A percentile compares a stretch with the other conserved stretches of the same genome.
These are phyloP conservation scores for Trissolcus brochymenae DNA, from an alignment of 2,888 invertebrate genomes.

Conservation along the genomic window DNA sequence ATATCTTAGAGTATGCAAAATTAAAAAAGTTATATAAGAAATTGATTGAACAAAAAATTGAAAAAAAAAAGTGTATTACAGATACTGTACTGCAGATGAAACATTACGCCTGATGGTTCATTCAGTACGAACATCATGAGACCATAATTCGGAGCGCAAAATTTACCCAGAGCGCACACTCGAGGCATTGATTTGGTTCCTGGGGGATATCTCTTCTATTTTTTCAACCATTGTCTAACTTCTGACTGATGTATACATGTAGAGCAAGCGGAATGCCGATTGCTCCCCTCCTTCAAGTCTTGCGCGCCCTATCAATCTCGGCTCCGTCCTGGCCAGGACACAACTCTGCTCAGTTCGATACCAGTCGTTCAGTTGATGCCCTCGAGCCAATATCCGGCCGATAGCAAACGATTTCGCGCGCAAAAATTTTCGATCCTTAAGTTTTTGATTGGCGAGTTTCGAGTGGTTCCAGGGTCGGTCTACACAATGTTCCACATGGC, in stretches of 20 bases:
- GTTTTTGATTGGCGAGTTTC: not conserved
- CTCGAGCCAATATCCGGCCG: constrained; percentile 62
- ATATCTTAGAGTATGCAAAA: not conserved
- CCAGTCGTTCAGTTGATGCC: constrained; percentile 67
- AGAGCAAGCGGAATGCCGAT: constrained; percentile 46
- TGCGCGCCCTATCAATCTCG: constrained; percentile 63
- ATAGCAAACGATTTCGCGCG: constrained; percentile 17
- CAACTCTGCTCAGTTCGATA: constrained; percentile 72
- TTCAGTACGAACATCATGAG: not conserved
- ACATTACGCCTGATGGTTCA: not conserved
- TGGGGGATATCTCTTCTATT: constrained; percentile 50
- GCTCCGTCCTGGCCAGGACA: constrained; percentile 74
- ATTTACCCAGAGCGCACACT: constrained; percentile 48
- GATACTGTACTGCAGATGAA: not conserved
- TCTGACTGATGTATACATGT: constrained; percentile 45
- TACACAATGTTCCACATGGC: constrained; percentile 72
- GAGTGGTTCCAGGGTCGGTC: constrained; percentile 10
- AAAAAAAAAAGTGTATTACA: not conserved
- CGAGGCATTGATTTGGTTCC: constrained; percentile 53
- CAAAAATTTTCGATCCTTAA: not conserved
- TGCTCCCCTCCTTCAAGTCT: constrained; percentile 58
- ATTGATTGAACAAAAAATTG: not conserved
- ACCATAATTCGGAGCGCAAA: constrained; percentile 10
- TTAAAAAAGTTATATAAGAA: not conserved
- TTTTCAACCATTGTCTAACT: constrained; percentile 55